Base-by-base conservation (phyloP, 53 echinoderm and acorn worm species). In the Astropecten irregularis region DNA sequence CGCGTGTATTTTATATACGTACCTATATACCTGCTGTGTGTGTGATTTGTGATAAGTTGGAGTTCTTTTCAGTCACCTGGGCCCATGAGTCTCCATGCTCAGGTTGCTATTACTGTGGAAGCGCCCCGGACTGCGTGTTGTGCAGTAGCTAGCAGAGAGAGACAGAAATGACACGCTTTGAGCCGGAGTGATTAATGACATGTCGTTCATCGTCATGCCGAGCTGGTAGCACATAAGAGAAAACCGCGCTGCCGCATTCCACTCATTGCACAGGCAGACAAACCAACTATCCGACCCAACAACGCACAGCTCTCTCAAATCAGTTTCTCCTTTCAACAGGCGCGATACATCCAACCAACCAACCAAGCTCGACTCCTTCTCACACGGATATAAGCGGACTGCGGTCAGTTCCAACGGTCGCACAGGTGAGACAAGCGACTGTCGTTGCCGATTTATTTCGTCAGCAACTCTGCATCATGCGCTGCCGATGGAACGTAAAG, bases 141-240 rank as follows among this genome's bases (percentile, higher is more conserved):
- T n/a, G n/a, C n/a, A n/a, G n/a, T n/a, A n/a, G n/a, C n/a, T n/a
- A n/a, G n/a, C n/a, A n/a, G n/a, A n/a, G 18, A 42, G 76, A 59
- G 39, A 76, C 58, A 76, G 76, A 40, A 76, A 58, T 76, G 76
- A 76, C 76, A 76, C 58, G 76, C 59, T 38, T 76, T 76, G 60
- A 76, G 36, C 58, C 39, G 23, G 44, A 40, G 27, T 76, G 76
- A 76, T 76, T 76, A 76, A 76, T 76, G 76, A 76, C n/a, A 76
- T n/a, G n/a, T n/a, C 53, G 42, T 57, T 76, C 76, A 76, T 76
- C 58, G 76, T 59, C 18, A 19, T 76, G 76, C 40, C 40, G 59
- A 29, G 34, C 21, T 76, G 27, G 37, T n/a, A 23, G 35, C 37
- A n/a, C 66, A 40, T 13, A 18, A 7, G 66, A 6, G 2, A 74